Base-by-base conservation (phyloP, 2,888 invertebrate genomes). In the Drosophila rellima region DNA sequence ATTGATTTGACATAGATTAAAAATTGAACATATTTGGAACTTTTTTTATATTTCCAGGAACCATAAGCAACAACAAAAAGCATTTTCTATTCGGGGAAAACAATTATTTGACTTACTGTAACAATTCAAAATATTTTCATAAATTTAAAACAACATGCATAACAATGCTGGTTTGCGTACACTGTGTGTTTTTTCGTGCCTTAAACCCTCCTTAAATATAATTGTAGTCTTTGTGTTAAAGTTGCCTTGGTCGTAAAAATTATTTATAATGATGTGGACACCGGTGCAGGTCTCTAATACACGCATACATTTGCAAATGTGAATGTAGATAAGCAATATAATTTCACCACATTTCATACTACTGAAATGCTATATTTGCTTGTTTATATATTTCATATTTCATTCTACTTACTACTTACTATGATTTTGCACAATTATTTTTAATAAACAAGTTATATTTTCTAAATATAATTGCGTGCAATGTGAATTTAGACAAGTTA, bases 401-500 rank as follows among this genome's bases (percentile, higher is more conserved):
- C 17, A 26, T 7, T 26, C 1, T 7, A 7, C 17, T 31, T 5
- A 13, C 15, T 17, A 54, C 54, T 54, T 6, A 54, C 54, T 31
- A 40, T 31, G 40, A 31, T 40, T 54, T 31, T n/a, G 5, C 29
- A 31, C n/a, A 13, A 18, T 6, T 31, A 42, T n/a, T 39, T 10
- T 3, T 37, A 37, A 10, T 11, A 23, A 51, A n/a, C 8, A 20
- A 52, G n/a, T 10, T 11, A 40, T 18, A 18, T n/a, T 8, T 31
- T 15, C 15, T 23, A 52, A 52, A 40, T 11, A 52, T 29, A 52
- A 52, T 52, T 52, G 45, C 45, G 2, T 18, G 8, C 40, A 54
- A 54, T 29, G 54, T 42, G 10, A 54, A 51, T 59, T 59, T 59
- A 17, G 44, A 31, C 17, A 17, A 18, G 20, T 18, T 40, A 33